Percentiles rank a stretch among this genome's conserved stretches.
These are phyloP conservation scores for Lasioglossum calceatum DNA, from an alignment of 2,888 invertebrate species.

Conservation along the genomic window DNA sequence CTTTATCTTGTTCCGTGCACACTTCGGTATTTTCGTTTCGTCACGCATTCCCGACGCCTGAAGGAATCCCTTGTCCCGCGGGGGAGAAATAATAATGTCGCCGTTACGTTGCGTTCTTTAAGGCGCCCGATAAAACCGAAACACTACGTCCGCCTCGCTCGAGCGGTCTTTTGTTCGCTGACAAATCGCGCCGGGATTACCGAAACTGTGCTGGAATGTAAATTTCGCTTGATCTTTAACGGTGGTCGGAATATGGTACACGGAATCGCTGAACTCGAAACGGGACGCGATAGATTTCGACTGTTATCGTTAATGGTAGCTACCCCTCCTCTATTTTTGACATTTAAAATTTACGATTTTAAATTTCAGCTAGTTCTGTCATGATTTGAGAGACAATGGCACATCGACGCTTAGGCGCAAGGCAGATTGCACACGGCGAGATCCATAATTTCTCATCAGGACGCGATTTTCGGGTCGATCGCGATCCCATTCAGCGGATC, in stretches of 20 bases:
- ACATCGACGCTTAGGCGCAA: background rate
- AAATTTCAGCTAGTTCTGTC: background rate
- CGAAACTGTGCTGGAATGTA: background rate
- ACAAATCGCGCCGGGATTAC: background rate
- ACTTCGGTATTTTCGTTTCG: conserved; percentile 48
- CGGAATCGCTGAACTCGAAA: background rate
- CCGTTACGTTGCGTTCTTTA: conserved; percentile 28
- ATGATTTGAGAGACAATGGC: background rate
- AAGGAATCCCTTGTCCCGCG: conserved; percentile 14
- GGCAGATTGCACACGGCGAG: background rate
- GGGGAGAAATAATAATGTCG: conserved; percentile 24
- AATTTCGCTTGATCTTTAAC: background rate
- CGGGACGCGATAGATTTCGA: background rate
- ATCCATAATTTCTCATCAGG: conserved; percentile 26
- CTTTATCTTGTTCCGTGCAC: conserved; percentile 44
- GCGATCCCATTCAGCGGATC: conserved; percentile 18
- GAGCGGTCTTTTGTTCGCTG: background rate
- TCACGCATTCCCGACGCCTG: conserved; percentile 20
- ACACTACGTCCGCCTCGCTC: background rate
- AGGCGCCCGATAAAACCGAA: background rate
- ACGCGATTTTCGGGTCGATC: conserved; percentile 32
- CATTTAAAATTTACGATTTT: background rate
- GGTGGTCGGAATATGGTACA: background rate
- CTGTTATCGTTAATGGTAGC: background rate
- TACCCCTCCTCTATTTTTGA: background rate